Base-by-base conservation (phyloP, 2,113 vertebrate species). In the Cercocebus atys region DNA sequence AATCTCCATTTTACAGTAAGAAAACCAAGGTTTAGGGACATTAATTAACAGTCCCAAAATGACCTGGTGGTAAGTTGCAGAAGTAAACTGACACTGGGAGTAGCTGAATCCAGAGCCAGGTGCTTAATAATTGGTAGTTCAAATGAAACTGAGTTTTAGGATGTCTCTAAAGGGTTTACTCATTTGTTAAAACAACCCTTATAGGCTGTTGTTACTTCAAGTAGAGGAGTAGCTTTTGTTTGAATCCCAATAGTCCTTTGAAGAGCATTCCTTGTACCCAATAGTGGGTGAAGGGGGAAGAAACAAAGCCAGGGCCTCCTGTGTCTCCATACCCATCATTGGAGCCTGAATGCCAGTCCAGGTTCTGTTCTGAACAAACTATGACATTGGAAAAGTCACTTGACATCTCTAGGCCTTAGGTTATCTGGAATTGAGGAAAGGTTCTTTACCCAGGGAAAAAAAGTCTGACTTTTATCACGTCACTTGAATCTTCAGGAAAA, bases 91-190 rank as follows among this genome's bases (percentile, higher is more conserved):
- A 83, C 64, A 88, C 9, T 3, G 52, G 32, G 8, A 64, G 40
- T 1, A 72, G 27, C 50, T 18, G 17, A 57, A 88, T 81, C 45
- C 50, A 86, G 35, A 96, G 30, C 6, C 35, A 75, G 27, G 32
- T n/a, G 20, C 45, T 13, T 25, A 61, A 73, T 55, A 61, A 73
- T 55, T 79, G 10, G 75, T 85, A n/a, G 20, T 57, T 88, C 92
- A 55, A 43, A 30, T 89, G 70, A 38, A 32, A 61, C 43, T 76
- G 9, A 80, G 14, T 40, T 97, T 89, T 90, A 32, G 40, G 45
- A 61, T 72, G 3, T 18, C 8, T 83, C 25, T 35, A 35, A 22
- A 80, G 40, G 25, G 14, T 43, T 76, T 20, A 52, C 20, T 23
- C 52, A 35, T 83, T 90, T 12, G 32, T 70, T 87, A 88, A 70